A percentile compares a stretch with the other conserved stretches of the same genome.
These are phyloP conservation scores for Mormyrops boulengeri DNA, from an alignment of 2,797 vertebrate species.

Conservation along the genomic window DNA sequence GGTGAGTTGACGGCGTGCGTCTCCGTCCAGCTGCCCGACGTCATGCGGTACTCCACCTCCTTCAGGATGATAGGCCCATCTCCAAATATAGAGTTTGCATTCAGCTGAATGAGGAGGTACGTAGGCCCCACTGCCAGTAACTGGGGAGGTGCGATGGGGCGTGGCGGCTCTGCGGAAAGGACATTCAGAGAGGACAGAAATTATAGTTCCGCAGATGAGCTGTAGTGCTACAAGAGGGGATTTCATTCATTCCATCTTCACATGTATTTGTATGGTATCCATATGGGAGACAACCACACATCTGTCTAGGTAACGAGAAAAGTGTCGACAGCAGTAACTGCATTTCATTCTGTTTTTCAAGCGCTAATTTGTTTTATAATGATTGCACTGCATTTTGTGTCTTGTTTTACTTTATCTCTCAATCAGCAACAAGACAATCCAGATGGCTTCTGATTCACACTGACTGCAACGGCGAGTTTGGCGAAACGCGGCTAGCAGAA, in stretches of 20 bases:
- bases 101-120: conserved; percentile 92
- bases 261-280: not conserved
- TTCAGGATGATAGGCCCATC: conserved; percentile 94
- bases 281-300: not conserved
- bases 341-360: not conserved
- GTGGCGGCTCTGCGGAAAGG: conserved; percentile 74
- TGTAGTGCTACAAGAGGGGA: not conserved
- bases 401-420: conserved; percentile 8
- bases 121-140: conserved; percentile 89
- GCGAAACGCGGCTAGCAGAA: not conserved
- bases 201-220: not conserved
- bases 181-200: not conserved
- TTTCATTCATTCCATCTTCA: not conserved
- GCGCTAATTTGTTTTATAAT: conserved; percentile 1
- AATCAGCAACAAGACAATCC: not conserved
- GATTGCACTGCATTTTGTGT: not conserved
- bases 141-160: conserved; percentile 92
- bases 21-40: conserved; percentile 89
- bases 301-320: not conserved
- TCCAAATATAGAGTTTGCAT: conserved; percentile 95
- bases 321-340: not conserved
- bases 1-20: conserved; percentile 93
- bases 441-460: conserved; percentile 27
- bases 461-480: conserved; percentile 5
- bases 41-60: conserved; percentile 96